Evolutionary conservation across 1,140 invertebrate species (phyloP), one percentile per base, ranked within the genome.

Genomic region (Penaeus japonicus): DNA sequence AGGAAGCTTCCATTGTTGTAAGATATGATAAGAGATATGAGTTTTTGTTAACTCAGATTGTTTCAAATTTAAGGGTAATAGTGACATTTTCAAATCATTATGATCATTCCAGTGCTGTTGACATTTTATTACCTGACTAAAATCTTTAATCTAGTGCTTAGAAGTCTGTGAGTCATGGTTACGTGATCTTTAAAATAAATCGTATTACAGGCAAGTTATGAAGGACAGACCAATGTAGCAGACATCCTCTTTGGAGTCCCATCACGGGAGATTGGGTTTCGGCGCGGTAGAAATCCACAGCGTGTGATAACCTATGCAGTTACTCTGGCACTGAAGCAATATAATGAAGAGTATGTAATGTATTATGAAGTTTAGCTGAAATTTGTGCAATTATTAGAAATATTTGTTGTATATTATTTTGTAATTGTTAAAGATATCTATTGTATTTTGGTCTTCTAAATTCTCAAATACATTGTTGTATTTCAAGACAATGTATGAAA

Each of bases 181-280:
- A 55, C 5, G 4, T 35, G 27, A 24, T 17, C 54, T 55, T 24
- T 53, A 22, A 53, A 39, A 5, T 70, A 0, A 17, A 65, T 30
- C 0, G 5, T 70, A 22, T 59, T 88, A 27, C 87, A 90, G 90
- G 87, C 90, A 15, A 89, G 87, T 27, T 89, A 90, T 87, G 90
- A 90, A 59, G 90, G 96, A 65, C 96, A 97, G 93, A 95, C 95
- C 32, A 97, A 96, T 81, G 93, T 96, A n/a, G 94, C 96, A 30
- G 98, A 99, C 93, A 95, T 99, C 93, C 93, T 98, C 5, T 98
- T 99, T 93, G 98, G 98, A 22, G 95, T 99, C 93, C 96, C 95
- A 81, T 94, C 98, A 91, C 95, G 96, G 91, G 96, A 98, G 92
- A 97, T 97, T 0, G 98, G 97, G 10, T 94, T 99, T 82, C 97